These are phyloP conservation scores for Hyposoter dolosus DNA, from an alignment of 2,888 invertebrate genomes.

Conservation along the genomic window DNA sequence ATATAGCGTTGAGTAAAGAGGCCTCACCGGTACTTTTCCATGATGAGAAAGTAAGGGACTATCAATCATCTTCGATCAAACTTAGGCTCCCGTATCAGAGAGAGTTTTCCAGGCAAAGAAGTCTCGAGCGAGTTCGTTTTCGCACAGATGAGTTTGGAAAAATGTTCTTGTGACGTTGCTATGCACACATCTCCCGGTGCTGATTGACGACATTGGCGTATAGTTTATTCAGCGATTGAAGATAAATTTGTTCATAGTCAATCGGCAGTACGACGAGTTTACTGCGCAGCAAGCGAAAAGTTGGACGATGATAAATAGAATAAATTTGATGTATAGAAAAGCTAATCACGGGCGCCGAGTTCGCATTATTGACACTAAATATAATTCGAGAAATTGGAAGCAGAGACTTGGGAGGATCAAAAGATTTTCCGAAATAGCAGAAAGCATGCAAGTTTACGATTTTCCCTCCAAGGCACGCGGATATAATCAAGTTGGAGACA, in stretches of 20 bases:
- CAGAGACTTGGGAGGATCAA: constrained; percentile 26
- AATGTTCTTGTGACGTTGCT: not conserved
- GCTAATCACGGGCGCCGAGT: not conserved
- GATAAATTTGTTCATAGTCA: constrained; percentile 26
- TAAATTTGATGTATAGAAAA: not conserved
- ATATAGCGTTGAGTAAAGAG: constrained; percentile 2
- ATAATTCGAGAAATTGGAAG: not conserved
- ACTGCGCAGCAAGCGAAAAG: not conserved
- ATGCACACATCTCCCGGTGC: not conserved
- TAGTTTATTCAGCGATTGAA: constrained; percentile 33
- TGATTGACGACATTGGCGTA: constrained; percentile 46
- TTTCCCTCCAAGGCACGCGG: not conserved
- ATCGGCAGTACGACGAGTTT: constrained; percentile 9
- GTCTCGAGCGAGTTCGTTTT: not conserved
- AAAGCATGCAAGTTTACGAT: not conserved
- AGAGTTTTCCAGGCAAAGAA: constrained; percentile 2
- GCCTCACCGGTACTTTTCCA: constrained; percentile 1
- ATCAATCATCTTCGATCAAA: constrained; percentile 65
- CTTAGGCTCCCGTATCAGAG: not conserved
- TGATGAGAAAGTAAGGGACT: constrained; percentile 30
- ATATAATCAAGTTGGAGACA: constrained; percentile 11
- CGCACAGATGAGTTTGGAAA: not conserved
- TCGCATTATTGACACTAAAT: not conserved
- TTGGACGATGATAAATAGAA: constrained; percentile 14
- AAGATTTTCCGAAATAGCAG: constrained; percentile 7